These are phyloP conservation scores for Bombus waltoni DNA, from an alignment of 1,140 invertebrate species.

Conservation along the genomic window DNA sequence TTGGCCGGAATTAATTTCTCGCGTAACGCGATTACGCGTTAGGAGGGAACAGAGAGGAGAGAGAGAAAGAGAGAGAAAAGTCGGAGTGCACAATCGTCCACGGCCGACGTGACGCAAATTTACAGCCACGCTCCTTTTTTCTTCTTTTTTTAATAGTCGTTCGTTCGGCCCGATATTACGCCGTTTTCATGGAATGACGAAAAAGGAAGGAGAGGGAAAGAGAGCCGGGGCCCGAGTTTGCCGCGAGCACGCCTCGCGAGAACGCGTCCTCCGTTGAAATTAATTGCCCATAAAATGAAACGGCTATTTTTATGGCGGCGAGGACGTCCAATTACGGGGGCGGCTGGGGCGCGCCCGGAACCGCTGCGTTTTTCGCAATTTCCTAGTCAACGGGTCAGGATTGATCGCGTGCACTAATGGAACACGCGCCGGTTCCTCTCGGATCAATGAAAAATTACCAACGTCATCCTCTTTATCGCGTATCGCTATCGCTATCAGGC, in stretches of 20 bases:
- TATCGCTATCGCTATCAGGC: not conserved
- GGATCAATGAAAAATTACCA: constrained; percentile 39
- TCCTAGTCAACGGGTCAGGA: constrained; percentile 39
- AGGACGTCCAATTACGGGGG: constrained; percentile 69
- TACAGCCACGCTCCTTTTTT: constrained; percentile 8
- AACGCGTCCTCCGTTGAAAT: constrained; percentile 68
- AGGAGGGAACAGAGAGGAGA: not conserved
- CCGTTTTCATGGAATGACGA: constrained; percentile 33
- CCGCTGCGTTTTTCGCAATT: constrained; percentile 50
- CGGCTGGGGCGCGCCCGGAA: not conserved
- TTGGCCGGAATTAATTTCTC: not conserved
- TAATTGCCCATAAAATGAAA: constrained; percentile 76
- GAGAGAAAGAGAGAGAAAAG: not conserved
- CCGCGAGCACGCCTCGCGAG: not conserved
- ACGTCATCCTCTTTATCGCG: constrained; percentile 17
- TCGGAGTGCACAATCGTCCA: not conserved
- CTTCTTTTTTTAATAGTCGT: constrained; percentile 20
- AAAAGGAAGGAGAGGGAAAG: not conserved
- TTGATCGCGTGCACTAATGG: constrained; percentile 54
- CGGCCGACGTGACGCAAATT: constrained; percentile 20
- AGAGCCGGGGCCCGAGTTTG: not conserved
- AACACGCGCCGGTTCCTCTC: constrained; percentile 19
- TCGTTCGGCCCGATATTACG: constrained; percentile 39
- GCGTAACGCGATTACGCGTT: no score
- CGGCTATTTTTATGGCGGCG: constrained; percentile 71